Base-by-base conservation (phyloP, 1,140 invertebrate species). In the Berghia stephanieae region DNA sequence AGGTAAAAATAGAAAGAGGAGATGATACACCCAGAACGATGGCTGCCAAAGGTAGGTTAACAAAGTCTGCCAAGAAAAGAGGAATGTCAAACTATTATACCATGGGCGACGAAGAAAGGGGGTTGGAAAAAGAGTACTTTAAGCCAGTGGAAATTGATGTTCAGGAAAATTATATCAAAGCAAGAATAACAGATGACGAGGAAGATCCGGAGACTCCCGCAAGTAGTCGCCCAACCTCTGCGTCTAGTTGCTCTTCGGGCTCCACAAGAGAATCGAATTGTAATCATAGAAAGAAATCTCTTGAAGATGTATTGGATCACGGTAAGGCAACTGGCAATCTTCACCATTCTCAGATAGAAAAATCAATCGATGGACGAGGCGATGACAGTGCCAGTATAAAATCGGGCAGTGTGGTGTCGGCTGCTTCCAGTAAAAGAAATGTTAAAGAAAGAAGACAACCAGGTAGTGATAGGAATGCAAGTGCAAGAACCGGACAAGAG, bases 61-160 rank as follows among this genome's bases (percentile, higher is more conserved):
- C 13, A 10, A 10, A 63, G 57, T 63, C 57, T 24, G 57, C 57
- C 10, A 10, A 27, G 34, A 10, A 63, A 31, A 10, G 57, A 8
- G 57, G 57, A 16, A 10, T 10, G 8, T 63, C 57, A 16, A 8
- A 63, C 8, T 63, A 63, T 31, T 31, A 8, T 8, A 63, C 57
- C 10, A 63, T 31, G 27, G 27, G 8, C 8, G 27, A 63, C 8
- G 27, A 27, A 24, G 57, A 63, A 63, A 16, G 57, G 8, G 57
- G 57, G 10, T 31, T 63, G 57, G 57, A 63, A 27, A 63, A 27
- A 27, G 57, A 63, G 34, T 63, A 63, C 34, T 63, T 63, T 31
- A 10, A 10, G 8, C 57, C 57, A 16, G 8, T 16, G 57, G 27
- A 16, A 8, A 63, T 8, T 31, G 10, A 63, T 16, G 34, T n/a